These are phyloP conservation scores for Mechanitis messenoides DNA, from an alignment of 2,888 invertebrate species.

Conservation along the genomic window DNA sequence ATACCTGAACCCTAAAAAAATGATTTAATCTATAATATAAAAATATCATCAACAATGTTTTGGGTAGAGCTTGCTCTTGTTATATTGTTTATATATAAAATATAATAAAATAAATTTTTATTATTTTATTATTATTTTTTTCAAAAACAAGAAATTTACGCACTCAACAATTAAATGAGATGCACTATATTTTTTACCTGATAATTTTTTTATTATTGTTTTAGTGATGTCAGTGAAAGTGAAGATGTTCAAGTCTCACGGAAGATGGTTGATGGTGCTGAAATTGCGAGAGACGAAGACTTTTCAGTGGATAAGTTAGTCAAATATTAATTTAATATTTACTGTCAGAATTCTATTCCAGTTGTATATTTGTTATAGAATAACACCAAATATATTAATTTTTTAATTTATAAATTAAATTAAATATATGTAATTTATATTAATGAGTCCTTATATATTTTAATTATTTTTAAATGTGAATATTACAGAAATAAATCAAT, in stretches of 20 bases:
- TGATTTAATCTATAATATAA: too few relatives aligned
- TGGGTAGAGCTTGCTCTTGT: too few relatives aligned
- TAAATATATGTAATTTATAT: too few relatives aligned
- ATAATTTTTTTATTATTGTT: conserved; percentile 19
- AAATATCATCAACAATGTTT: too few relatives aligned
- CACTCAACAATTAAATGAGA: too few relatives aligned
- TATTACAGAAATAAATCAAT: conserved; percentile 41
- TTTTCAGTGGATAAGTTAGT: conserved; percentile 33
- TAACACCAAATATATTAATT: too few relatives aligned
- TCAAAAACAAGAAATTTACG: too few relatives aligned
- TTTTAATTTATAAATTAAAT: too few relatives aligned
- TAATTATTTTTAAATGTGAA: conserved; percentile 5
- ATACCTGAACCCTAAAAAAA: too few relatives aligned
- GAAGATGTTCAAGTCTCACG: conserved; percentile 43
- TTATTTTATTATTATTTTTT: too few relatives aligned
- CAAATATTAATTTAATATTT: not conserved
- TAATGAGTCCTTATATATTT: not conserved
- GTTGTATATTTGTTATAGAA: not conserved
- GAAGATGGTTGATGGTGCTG: conserved; percentile 50
- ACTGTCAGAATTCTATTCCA: not conserved
- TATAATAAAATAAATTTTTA: too few relatives aligned
- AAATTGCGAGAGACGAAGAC: conserved; percentile 42
- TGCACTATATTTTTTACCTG: not conserved
- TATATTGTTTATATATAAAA: too few relatives aligned
- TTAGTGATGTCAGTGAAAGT: conserved; percentile 53